These are phyloP conservation scores for Oceanodroma tethys DNA, from an alignment of 2,113 vertebrate genomes.

Conservation along the genomic window DNA sequence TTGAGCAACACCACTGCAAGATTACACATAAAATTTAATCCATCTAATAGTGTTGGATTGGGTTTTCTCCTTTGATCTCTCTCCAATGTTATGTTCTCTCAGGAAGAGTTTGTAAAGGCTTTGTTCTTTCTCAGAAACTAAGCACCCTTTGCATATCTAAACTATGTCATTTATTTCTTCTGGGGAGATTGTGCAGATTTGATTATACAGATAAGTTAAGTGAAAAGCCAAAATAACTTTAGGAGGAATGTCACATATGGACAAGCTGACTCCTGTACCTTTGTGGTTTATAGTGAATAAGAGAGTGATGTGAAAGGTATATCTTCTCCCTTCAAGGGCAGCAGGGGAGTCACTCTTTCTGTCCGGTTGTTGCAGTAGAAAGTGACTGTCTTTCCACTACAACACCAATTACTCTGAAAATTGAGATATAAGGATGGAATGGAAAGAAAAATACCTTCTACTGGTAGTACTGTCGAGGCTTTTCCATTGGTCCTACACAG, in stretches of 20 bases:
- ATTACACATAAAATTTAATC: constrained; percentile 20
- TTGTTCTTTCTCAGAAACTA: constrained; percentile 40
- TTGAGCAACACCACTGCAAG: constrained; percentile 2
- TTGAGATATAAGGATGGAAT: not conserved
- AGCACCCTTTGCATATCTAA: constrained; percentile 24
- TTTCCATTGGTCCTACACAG: not conserved
- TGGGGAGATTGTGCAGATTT: not conserved
- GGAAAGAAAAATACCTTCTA: not conserved
- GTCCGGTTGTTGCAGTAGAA: not conserved
- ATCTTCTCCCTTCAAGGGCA: not conserved
- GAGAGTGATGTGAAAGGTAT: not conserved
- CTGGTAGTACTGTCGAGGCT: not conserved
- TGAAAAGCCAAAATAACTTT: not conserved
- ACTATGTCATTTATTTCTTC: constrained; percentile 13
- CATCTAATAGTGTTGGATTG: not conserved
- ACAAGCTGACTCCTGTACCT: not conserved
- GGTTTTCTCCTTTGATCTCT: constrained; percentile 46
- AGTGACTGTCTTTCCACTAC: not conserved
- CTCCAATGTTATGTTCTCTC: constrained; percentile 15
- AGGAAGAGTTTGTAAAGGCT: not conserved
- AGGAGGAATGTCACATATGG: not conserved
- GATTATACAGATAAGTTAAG: constrained; percentile 34
- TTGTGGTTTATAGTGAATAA: not conserved
- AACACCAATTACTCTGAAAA: not conserved
- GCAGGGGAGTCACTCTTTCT: not conserved